These are phyloP conservation scores for Drosophila azteca DNA, from an alignment of 1,140 invertebrate species.

Conservation along the genomic window DNA sequence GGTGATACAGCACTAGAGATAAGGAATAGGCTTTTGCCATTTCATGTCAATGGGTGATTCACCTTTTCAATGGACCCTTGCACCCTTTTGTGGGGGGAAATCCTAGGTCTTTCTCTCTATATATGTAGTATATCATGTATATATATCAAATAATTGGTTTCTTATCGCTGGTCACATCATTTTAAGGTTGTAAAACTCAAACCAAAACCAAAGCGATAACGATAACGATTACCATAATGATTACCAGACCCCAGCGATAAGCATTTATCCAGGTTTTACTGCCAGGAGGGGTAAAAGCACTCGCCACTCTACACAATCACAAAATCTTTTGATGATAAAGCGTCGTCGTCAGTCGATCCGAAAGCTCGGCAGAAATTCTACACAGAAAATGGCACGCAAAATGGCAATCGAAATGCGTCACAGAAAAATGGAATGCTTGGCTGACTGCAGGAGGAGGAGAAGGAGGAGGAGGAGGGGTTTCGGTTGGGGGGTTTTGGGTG, in stretches of 20 bases:
- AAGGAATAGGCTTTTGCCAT: background rate
- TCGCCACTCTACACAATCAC: constrained; percentile 27
- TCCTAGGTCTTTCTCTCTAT: constrained; percentile 1
- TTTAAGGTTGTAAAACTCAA: constrained; percentile 25
- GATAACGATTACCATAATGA: constrained; percentile 26
- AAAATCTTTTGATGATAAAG: constrained; percentile 55
- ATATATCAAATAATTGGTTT: background rate
- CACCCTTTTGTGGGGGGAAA: constrained; percentile 8
- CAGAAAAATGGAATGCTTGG: constrained; percentile 48
- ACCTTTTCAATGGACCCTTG: background rate
- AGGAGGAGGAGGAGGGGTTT: background rate
- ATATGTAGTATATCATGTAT: background rate
- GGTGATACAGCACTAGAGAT: constrained; percentile 4
- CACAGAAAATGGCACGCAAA: constrained; percentile 37
- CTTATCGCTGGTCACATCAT: constrained; percentile 28
- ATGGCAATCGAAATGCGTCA: constrained; percentile 54
- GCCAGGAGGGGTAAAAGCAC: background rate
- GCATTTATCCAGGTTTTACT: constrained; percentile 32
- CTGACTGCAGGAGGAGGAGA: constrained; percentile 7
- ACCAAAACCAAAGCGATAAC: constrained; percentile 18
- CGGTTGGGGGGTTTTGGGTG: too few relatives aligned
- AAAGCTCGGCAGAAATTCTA: constrained; percentile 34
- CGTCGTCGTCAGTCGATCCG: constrained; percentile 25
- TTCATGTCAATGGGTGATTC: constrained; percentile 20
- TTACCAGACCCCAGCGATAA: background rate